These are phyloP conservation scores for Macquaria australasica DNA, from an alignment of 2,113 vertebrate species.

Conservation along the genomic window DNA sequence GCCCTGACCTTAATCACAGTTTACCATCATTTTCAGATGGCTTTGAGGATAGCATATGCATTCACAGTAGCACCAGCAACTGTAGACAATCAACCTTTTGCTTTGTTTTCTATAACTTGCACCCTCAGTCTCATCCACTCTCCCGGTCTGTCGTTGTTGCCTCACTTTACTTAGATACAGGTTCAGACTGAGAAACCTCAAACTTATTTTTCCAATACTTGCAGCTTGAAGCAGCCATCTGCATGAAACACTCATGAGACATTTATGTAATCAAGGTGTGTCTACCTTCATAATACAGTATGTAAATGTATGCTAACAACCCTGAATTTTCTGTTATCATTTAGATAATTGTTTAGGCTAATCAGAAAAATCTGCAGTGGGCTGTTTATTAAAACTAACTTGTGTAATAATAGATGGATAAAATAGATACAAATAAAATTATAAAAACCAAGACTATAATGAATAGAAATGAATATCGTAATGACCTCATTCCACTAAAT, in stretches of 20 bases:
- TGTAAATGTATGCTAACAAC: neutral
- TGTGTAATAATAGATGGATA: neutral
- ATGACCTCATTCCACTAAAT: neutral
- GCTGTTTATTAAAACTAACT: neutral
- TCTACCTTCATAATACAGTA: neutral
- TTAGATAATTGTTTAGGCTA: neutral
- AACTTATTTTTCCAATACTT: neutral
- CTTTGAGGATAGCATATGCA: conserved; percentile 41
- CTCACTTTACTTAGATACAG: neutral
- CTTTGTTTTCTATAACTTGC: neutral
- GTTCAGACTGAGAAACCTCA: neutral
- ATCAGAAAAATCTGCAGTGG: neutral
- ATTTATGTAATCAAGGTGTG: neutral
- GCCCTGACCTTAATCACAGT: conserved; percentile 51
- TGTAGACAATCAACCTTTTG: conserved; percentile 3
- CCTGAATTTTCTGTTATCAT: neutral
- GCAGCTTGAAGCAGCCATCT: neutral
- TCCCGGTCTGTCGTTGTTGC: neutral
- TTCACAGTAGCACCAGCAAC: conserved; percentile 2
- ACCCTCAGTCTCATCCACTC: neutral
- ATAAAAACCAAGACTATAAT: neutral
- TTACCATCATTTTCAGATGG: conserved; percentile 32
- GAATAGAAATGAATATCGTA: neutral
- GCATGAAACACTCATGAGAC: neutral
- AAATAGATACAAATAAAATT: neutral